These are phyloP conservation scores for Papilio xuthus DNA, from an alignment of 1,140 invertebrate genomes.

Conservation along the genomic window DNA sequence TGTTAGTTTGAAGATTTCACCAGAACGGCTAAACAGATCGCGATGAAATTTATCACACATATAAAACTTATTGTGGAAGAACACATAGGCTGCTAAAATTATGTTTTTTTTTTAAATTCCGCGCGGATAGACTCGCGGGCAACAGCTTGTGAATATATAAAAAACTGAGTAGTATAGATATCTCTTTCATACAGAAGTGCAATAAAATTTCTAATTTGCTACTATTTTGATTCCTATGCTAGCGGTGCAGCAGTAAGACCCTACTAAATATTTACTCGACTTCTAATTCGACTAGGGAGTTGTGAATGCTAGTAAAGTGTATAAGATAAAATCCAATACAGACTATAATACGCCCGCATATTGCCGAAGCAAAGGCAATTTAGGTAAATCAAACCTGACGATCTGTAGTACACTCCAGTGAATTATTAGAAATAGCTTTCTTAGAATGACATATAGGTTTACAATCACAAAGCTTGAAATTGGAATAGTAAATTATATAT, in stretches of 20 bases:
- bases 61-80: no score
- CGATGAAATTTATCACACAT: no score
- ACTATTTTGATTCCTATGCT: neutral
- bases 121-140: no score
- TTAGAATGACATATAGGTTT: neutral
- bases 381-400: slow-evolving; percentile 3
- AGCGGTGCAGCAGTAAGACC: neutral
- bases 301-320: neutral
- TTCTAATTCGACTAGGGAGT: neutral
- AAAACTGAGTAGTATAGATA: no score
- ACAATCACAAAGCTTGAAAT: neutral
- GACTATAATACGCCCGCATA: slow-evolving; percentile 7
- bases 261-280: neutral
- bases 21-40: no score
- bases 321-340: slow-evolving; percentile 7
- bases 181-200: no score
- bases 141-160: no score
- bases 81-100: no score
- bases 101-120: no score
- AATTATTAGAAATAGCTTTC: neutral
- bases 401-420: slow-evolving; percentile 1
- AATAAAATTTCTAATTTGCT: neutral
- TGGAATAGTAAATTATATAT: neutral
- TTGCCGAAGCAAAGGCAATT: slow-evolving; percentile 7
- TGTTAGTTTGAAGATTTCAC: no score